Evolutionary conservation across 2,113 vertebrate genomes (phyloP).

Genomic region (Rhynchomys soricoides): DNA sequence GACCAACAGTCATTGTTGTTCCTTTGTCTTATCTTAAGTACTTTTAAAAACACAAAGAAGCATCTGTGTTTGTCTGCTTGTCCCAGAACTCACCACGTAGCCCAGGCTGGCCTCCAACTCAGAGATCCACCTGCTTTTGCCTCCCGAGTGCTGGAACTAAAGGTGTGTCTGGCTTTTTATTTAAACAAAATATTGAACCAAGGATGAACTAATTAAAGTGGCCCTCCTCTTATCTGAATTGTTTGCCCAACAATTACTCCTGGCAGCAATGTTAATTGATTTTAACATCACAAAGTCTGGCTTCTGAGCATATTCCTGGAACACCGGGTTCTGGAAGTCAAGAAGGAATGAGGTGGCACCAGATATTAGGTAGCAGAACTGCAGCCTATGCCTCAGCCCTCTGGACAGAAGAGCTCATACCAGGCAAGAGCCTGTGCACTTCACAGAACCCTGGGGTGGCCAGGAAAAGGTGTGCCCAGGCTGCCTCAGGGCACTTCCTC

Average conservation of each 20-base stretch:
- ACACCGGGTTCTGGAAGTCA: background rate
- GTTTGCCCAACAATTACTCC: background rate
- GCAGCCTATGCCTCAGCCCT: background rate
- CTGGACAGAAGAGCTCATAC: background rate
- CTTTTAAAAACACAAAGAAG: background rate
- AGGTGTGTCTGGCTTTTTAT: background rate
- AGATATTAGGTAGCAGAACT: background rate
- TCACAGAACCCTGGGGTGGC: background rate
- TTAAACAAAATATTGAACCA: background rate
- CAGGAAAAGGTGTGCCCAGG: background rate
- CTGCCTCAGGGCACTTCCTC: background rate
- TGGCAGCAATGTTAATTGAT: background rate
- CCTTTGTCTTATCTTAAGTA: background rate
- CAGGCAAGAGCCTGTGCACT: background rate
- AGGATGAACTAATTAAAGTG: background rate
- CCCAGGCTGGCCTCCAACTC: background rate
- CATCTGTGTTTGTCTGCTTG: background rate
- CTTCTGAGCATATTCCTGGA: background rate
- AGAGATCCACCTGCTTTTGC: background rate
- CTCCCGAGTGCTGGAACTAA: background rate
- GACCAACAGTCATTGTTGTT: background rate
- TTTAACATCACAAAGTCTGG: background rate
- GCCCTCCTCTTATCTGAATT: background rate
- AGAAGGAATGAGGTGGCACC: too few species aligned
- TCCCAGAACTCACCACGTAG: background rate